Percentiles rank a stretch among this genome's conserved stretches.
These are phyloP conservation scores for Eolophus roseicapilla DNA, from an alignment of 2,113 vertebrate genomes.

Conservation along the genomic window DNA sequence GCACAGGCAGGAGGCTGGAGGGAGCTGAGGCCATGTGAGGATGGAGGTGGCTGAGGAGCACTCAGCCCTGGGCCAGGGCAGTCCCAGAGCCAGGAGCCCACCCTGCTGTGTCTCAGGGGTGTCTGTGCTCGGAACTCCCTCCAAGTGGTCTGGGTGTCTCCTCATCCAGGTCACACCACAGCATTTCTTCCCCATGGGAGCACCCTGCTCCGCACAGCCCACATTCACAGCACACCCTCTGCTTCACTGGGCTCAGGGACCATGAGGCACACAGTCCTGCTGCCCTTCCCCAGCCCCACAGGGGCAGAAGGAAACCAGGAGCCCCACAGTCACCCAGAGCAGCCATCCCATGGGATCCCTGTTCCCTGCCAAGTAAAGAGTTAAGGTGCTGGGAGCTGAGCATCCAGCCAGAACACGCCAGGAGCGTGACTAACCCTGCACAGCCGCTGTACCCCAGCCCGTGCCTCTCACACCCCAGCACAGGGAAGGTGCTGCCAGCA, in stretches of 20 bases:
- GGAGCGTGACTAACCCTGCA: not conserved
- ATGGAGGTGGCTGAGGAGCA: not conserved
- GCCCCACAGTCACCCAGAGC: not conserved
- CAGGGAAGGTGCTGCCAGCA: not conserved
- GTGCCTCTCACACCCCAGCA: not conserved
- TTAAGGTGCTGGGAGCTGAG: not conserved
- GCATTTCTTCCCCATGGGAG: not conserved
- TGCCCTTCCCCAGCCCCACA: rapidly evolving
- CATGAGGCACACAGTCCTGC: rapidly evolving
- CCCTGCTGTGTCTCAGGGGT: rapidly evolving
- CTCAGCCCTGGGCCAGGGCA: not conserved
- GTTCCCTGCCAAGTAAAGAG: not conserved
- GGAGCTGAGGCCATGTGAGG: too few species aligned
- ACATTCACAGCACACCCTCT: rapidly evolving
- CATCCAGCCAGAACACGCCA: not conserved
- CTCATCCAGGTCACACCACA: not conserved
- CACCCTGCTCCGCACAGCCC: not conserved
- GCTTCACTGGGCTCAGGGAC: rapidly evolving
- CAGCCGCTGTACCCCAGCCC: not conserved
- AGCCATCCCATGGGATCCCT: rapidly evolving
- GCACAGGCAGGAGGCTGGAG: not conserved
- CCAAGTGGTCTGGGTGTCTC: not conserved
- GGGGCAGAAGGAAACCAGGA: not conserved
- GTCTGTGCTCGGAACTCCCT: not conserved
- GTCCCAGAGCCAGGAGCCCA: not conserved